Evolutionary conservation across 64 coral and sea anemone species (phyloP).

Genomic region (Acropora yongei): DNA sequence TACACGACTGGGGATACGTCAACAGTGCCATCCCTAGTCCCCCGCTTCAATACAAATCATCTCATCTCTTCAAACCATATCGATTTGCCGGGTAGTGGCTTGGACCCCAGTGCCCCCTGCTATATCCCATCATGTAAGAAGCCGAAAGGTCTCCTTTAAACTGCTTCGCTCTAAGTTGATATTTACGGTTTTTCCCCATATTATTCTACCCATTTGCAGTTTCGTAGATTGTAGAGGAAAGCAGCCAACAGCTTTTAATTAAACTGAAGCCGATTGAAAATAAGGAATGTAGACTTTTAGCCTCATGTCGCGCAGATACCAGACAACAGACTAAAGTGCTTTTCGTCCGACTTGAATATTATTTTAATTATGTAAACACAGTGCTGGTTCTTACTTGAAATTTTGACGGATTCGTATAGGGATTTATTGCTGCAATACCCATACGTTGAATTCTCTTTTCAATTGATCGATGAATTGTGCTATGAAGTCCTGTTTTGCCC

Average conservation of each 20-base stretch:
- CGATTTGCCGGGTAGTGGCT: slow-evolving; percentile 70
- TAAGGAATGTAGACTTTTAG: too few species aligned
- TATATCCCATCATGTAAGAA: slow-evolving; percentile 76
- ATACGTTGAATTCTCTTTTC: too few species aligned
- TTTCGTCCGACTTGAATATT: too few species aligned
- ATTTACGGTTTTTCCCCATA: background rate
- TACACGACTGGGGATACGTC: slow-evolving; percentile 29
- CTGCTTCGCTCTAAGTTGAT: background rate
- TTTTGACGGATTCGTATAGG: too few species aligned
- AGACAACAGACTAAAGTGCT: too few species aligned
- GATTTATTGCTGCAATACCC: too few species aligned
- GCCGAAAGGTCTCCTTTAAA: slow-evolving; percentile 90
- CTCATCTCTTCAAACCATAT: slow-evolving; percentile 56
- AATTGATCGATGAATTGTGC: too few species aligned
- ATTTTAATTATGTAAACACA: too few species aligned
- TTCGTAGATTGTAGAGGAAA: background rate
- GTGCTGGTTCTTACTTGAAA: too few species aligned
- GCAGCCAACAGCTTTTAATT: background rate
- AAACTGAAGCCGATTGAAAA: background rate
- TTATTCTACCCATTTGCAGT: slow-evolving; percentile 1
- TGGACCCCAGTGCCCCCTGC: slow-evolving; percentile 81
- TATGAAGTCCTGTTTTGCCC: too few species aligned
- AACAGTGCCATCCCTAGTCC: background rate
- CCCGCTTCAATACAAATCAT: slow-evolving; percentile 32
- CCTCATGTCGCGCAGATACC: too few species aligned